Base-by-base conservation (phyloP, 2,888 invertebrate species). In the Stenoptilia bipunctidactyla region DNA sequence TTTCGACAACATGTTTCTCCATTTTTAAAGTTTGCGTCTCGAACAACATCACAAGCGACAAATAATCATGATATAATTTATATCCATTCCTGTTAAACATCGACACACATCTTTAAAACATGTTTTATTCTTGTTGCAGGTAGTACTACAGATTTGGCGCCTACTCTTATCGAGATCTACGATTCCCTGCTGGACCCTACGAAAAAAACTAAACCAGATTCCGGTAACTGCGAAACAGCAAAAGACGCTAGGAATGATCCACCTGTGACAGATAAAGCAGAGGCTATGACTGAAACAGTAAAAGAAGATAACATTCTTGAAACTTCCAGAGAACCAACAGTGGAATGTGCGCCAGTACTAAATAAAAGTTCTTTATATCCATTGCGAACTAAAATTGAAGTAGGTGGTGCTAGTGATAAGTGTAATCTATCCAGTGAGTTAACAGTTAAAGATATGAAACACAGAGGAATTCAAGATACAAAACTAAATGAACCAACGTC, bases 161-260 rank as follows among this genome's bases (percentile, higher is more conserved):
- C 94, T 44, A 91, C 92, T 52, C 87, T 95, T 47, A 88, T 96
- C 75, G 92, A 92, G 48, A 92, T 94, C 75, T 94, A 94, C 72
- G 95, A 96, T 83, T 91, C 92, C 49, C 85, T 94, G 51, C 86
- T 86, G 55, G 88, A 84, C 53, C 83, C 80, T 44, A 62, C 55
- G 4, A 34, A 34, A 1, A 80, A 77, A 52, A 72, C 65, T 49
- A 46, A 70, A 27, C 69, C 73, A 38, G 76, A 74, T 56, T 53
- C 61, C 4, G 57, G 47, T 25, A 52, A 59, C 36, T 55, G 75
- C 36, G 73, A 77, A 59, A 77, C 71, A 30, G 82, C 82, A 38
- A 83, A 82, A 69, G 82, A 83, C 56, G 80, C 82, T n/a, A 66
- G 80, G 54, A 82, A 82, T 51, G 76, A 83, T 42, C 83, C 83